Conservation (phyloP, 2,888 invertebrate genomes). For the Nomada lathburiana region DNA sequence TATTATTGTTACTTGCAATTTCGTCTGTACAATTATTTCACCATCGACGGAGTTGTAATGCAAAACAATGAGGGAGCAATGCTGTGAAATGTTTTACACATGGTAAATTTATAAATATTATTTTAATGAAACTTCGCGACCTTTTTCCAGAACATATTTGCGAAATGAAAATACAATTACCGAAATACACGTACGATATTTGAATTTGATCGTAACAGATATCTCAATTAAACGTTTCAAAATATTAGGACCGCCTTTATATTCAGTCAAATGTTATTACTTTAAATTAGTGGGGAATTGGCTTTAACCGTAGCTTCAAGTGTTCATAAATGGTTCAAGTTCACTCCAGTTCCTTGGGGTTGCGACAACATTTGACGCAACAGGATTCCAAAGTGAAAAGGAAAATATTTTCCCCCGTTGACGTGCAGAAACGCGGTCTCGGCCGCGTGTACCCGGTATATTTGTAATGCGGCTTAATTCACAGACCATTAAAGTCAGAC, state of each 20-base stretch:
- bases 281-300: background rate
- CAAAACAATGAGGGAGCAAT: no score
- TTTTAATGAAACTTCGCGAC: no score
- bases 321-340: constrained; percentile 6
- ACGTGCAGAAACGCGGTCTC: constrained; percentile 18
- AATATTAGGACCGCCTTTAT: background rate
- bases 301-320: background rate
- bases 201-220: background rate
- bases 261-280: constrained; percentile 6
- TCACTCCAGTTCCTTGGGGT: background rate
- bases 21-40: no score
- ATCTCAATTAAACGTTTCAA: background rate
- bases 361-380: background rate
- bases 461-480: constrained; percentile 61
- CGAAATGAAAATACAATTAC: no score
- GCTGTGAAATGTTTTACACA: no score
- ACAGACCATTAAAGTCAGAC: constrained; percentile 56
- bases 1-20: no score
- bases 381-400: constrained; percentile 21
- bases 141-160: no score
- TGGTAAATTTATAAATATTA: no score
- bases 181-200: no score
- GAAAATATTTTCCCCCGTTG: constrained; percentile 37
- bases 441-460: constrained; percentile 9
- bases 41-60: no score